A percentile compares a stretch with the other conserved stretches of the same genome.
Evolutionary conservation across 2,888 invertebrate species (phyloP).

Genomic region (Horisme vitalbata): DNA sequence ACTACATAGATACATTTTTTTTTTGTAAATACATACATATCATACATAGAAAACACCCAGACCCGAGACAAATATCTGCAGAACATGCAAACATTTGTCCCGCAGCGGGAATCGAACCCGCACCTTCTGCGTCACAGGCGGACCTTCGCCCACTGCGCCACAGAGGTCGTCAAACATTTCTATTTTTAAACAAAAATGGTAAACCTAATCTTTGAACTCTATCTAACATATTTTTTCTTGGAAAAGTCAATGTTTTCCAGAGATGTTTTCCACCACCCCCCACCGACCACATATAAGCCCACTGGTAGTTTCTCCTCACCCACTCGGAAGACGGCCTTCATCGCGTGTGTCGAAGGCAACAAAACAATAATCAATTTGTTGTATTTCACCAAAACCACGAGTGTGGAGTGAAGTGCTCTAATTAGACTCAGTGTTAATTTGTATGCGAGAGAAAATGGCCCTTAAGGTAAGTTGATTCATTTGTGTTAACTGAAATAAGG

Average conservation of each 20-base stretch:
- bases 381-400: slow-evolving; percentile 13
- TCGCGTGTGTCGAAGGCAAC: slow-evolving; percentile 39
- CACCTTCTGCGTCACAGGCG: no score
- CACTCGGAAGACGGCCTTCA: slow-evolving; percentile 24
- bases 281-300: slow-evolving; percentile 28
- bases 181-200: no score
- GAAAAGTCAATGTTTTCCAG: slow-evolving; percentile 15
- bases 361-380: slow-evolving; percentile 4
- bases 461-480: slow-evolving; percentile 55
- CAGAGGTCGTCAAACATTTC: no score
- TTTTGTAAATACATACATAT: no score
- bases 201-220: no score
- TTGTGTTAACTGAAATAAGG: background rate
- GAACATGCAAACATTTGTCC: no score
- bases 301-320: slow-evolving; percentile 23
- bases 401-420: slow-evolving; percentile 38
- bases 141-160: no score
- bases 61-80: no score
- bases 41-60: no score
- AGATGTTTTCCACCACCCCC: slow-evolving; percentile 24
- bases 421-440: slow-evolving; percentile 36
- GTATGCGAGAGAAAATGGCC: slow-evolving; percentile 51
- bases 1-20: no score
- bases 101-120: no score
- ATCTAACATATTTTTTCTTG: background rate